These are phyloP conservation scores for Pelmatolapia mariae DNA, from an alignment of 2,113 vertebrate species.

Conservation along the genomic window DNA sequence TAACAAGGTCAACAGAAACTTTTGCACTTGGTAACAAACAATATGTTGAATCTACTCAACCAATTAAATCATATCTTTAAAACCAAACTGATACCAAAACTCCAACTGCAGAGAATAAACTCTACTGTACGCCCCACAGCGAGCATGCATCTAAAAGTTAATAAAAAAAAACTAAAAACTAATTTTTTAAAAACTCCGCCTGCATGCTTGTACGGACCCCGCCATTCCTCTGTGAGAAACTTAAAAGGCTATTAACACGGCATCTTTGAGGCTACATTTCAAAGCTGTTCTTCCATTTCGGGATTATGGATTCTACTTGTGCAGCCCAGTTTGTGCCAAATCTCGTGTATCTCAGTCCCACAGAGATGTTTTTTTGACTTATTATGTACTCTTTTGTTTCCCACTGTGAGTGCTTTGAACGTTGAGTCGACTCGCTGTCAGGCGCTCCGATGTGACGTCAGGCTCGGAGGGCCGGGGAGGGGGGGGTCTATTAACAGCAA, in stretches of 20 bases:
- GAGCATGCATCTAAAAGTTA: not conserved
- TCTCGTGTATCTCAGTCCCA: not conserved
- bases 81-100: not conserved
- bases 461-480: not conserved
- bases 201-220: not conserved
- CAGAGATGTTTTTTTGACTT: slow-evolving; percentile 2
- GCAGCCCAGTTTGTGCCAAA: not conserved
- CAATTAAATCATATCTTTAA: not conserved
- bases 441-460: not conserved
- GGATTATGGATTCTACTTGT: not conserved
- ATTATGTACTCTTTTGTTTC: not conserved
- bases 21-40: not conserved
- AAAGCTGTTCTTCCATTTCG: not conserved
- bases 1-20: not conserved
- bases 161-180: not conserved
- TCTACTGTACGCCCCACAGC: not conserved
- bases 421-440: not conserved
- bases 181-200: not conserved
- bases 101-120: not conserved
- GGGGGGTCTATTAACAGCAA: not conserved
- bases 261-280: not conserved
- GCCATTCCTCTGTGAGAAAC: not conserved
- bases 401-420: slow-evolving; percentile 4
- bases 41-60: not conserved
- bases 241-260: not conserved